Percentiles rank a stretch among this genome's conserved stretches.
These are phyloP conservation scores for Chaetoderma sp. DNA, from an alignment of 2,888 invertebrate species.

Conservation along the genomic window DNA sequence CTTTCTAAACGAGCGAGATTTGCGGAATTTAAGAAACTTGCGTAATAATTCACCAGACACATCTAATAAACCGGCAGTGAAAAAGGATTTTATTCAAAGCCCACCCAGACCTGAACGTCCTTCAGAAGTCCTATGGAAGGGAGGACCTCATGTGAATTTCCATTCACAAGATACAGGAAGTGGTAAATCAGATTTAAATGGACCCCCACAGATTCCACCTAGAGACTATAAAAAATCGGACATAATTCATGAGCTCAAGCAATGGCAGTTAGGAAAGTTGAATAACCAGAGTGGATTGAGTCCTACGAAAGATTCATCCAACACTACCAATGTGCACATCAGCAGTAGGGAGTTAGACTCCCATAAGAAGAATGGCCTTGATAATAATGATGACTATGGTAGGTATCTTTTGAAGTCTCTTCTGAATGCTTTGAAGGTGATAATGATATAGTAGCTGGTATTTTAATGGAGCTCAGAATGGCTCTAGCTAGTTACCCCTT, in stretches of 20 bases:
- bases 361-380: too few relatives aligned
- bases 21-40: neutral
- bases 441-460: too few relatives aligned
- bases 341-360: too few relatives aligned
- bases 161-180: neutral
- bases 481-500: too few relatives aligned
- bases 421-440: too few relatives aligned
- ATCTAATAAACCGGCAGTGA: neutral
- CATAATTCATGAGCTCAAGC: conserved; percentile 51
- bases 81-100: too few relatives aligned
- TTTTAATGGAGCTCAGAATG: too few relatives aligned
- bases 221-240: conserved; percentile 41
- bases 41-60: neutral
- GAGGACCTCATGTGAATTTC: neutral
- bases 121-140: too few relatives aligned
- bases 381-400: too few relatives aligned
- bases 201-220: conserved; percentile 53
- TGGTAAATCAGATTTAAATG: conserved; percentile 16
- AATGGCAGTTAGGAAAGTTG: conserved; percentile 53
- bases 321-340: neutral
- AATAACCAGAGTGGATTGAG: neutral
- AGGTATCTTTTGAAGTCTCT: too few relatives aligned
- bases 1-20: conserved; percentile 69
- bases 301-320: neutral
- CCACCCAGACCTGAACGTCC: conserved; percentile 43